Percentiles rank a stretch among this genome's conserved stretches.
Evolutionary conservation across 2,888 invertebrate genomes (phyloP).

Genomic region (Stramonita haemastoma): DNA sequence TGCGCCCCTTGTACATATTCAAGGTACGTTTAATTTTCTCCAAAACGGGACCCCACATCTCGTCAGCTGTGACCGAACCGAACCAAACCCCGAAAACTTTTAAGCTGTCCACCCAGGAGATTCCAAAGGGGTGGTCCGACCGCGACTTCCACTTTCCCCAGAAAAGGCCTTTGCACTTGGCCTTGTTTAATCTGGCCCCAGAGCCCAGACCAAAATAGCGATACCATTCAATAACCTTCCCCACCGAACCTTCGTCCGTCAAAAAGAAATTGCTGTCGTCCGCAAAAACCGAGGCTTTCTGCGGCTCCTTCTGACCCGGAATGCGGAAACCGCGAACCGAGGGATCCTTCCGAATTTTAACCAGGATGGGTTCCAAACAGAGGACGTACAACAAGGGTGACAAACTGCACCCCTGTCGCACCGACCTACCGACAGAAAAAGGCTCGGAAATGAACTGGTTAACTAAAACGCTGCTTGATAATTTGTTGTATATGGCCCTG

Average conservation of each 20-base stretch:
- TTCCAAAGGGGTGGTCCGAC: conserved; percentile 38
- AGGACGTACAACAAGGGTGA: conserved; percentile 37
- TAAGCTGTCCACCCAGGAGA: conserved; percentile 48
- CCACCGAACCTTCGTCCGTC: neutral
- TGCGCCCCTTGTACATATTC: neutral
- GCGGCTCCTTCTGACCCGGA: neutral
- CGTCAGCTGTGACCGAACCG: conserved; percentile 44
- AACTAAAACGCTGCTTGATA: neutral
- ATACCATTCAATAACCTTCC: neutral
- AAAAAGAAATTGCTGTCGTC: conserved; percentile 9
- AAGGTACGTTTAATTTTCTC: neutral
- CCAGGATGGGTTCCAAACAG: conserved; percentile 34
- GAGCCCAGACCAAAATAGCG: conserved; percentile 25
- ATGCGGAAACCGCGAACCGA: neutral
- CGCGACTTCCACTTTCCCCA: conserved; percentile 36
- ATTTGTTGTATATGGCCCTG: neutral
- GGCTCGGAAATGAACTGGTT: neutral
- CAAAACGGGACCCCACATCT: conserved; percentile 11
- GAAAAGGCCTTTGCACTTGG: conserved; percentile 34
- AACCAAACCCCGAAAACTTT: conserved; percentile 51
- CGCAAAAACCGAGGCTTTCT: neutral
- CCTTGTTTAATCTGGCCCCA: conserved; percentile 36
- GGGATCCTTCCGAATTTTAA: conserved; percentile 16
- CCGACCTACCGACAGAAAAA: conserved; percentile 19
- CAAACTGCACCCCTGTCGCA: conserved; percentile 36